These are phyloP conservation scores for Wasmannia auropunctata DNA, from an alignment of 1,140 invertebrate genomes.

Conservation along the genomic window DNA sequence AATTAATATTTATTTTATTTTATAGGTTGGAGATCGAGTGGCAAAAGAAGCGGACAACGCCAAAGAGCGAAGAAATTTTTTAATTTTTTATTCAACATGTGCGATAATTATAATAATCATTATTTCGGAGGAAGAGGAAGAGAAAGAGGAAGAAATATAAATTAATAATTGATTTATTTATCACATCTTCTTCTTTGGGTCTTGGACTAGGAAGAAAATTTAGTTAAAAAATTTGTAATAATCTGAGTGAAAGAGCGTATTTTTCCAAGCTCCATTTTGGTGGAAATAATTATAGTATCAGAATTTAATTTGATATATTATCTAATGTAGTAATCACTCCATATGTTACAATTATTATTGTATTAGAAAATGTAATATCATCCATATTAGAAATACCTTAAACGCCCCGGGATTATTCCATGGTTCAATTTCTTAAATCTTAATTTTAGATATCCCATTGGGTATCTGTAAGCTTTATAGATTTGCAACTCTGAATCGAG, in stretches of 20 bases:
- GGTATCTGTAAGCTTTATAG: slow-evolving; percentile 96
- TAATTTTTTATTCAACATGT: too few relatives aligned
- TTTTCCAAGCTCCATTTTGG: neutral
- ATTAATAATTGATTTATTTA: too few relatives aligned
- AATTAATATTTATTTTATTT: too few relatives aligned
- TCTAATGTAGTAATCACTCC: neutral
- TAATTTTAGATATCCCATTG: slow-evolving; percentile 94
- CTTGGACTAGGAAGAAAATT: slow-evolving; percentile 72
- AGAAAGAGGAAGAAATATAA: too few relatives aligned
- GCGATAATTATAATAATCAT: too few relatives aligned
- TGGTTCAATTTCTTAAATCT: slow-evolving; percentile 93
- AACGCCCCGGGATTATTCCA: slow-evolving; percentile 87
- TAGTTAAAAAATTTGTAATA: slow-evolving; percentile 1
- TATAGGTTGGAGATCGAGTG: too few relatives aligned
- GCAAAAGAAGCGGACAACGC: too few relatives aligned
- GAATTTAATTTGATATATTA: neutral
- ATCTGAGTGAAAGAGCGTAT: neutral
- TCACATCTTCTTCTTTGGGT: slow-evolving; percentile 80
- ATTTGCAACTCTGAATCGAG: slow-evolving; percentile 94
- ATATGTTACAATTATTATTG: slow-evolving; percentile 9
- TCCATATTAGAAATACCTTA: slow-evolving; percentile 63
- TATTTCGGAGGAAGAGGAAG: too few relatives aligned
- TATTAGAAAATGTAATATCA: neutral
- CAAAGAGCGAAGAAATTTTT: too few relatives aligned
- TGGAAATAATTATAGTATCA: neutral